Base-by-base conservation (phyloP, 2,113 vertebrate genomes). In the Syngnathus scovelli region DNA sequence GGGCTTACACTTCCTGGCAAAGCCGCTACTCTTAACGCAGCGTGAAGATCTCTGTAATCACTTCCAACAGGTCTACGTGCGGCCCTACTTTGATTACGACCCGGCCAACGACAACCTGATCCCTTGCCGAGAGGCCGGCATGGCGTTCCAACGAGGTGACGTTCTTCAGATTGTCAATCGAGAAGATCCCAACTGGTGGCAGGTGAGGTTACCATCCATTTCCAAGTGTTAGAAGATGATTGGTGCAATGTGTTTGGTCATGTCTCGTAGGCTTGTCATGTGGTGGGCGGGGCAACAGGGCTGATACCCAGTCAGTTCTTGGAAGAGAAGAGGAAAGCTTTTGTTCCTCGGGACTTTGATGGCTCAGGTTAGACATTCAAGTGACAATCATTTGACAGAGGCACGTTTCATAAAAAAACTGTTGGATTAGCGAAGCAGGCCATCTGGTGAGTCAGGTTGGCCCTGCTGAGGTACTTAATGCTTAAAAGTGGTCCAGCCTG, bases 181-280 rank as follows among this genome's bases (percentile, higher is more conserved):
- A 61, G 96, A 99, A 88, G 97, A 99, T 80, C 92, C 94, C 44
- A 98, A 98, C 81, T 99, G 97, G 97, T 99, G 97, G 97, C 97
- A 99, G 96, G 96, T 98, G 82, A 81, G 71, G 39, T 13, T 56
- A 58, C 18, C 7, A 43, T 36, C 13, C 2, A 8, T 3, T 18
- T 27, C 51, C 27, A 5, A 9, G 7, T 46, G 27, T 38, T 2
- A 16, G 8, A 64, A 44, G 0, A 54, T 68, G 1, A 55, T 10
- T 0, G 41, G 11, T 33, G 4, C 19, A 11, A 13, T 39, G 64
- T 76, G 37, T 58, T 64, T 10, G 44, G 16, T 64, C 0, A 65
- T 77, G 21, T 65, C 5, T 64, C 3, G 7, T 84, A 98, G 96
- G 95, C 96, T 27, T 95, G 94, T 85, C 94, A 96, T 69, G 88